Evolutionary conservation across 2,888 invertebrate genomes (phyloP), one percentile per base, ranked within the genome.

Genomic region (Orchesellides sinensis): DNA sequence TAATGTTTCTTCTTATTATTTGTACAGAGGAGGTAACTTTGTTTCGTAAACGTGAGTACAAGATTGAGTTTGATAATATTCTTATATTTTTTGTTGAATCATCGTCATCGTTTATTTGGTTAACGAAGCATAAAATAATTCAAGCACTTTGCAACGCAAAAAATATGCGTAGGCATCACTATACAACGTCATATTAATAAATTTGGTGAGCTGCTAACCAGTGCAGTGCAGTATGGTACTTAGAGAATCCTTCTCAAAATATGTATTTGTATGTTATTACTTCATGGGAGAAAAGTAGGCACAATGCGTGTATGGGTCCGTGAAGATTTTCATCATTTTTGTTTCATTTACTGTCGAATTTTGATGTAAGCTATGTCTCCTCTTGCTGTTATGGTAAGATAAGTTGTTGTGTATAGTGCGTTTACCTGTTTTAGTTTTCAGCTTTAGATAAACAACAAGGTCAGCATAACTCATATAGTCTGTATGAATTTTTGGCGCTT

Each of bases 81-180:
- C 5, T 6, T 23, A 14, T 25, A 10, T n/a, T 45, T 25, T 68
- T 56, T 68, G 68, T 68, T 19, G 32, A 29, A 68, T 52, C 68
- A 52, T 6, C 54, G 32, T 17, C 8, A 32, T 40, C 59, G 45
- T 70, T 70, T 70, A 70, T 70, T 70, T 70, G 59, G 25, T 56
- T 59, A 70, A 56, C 70, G 70, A 59, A 70, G 70, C 70, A 70
- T 23, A 70, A 70, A 70, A 69, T 21, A 5, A 69, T 49, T 69
- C 32, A 17, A 54, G 5, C 23, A 54, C 54, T 21, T 54, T 54
- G 21, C 54, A 49, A 5, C 49, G 12, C 5, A 5, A 35, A 35
- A 35, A 35, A n/a, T n/a, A n/a, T n/a, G n/a, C n/a, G n/a, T n/a
- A n/a, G n/a, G n/a, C n/a, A n/a, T n/a, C n/a, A 47, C 14, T 17